Evolutionary conservation across 2,888 invertebrate species (phyloP), one percentile per base, ranked within the genome.

Genomic region (Aphidius colemani): DNA sequence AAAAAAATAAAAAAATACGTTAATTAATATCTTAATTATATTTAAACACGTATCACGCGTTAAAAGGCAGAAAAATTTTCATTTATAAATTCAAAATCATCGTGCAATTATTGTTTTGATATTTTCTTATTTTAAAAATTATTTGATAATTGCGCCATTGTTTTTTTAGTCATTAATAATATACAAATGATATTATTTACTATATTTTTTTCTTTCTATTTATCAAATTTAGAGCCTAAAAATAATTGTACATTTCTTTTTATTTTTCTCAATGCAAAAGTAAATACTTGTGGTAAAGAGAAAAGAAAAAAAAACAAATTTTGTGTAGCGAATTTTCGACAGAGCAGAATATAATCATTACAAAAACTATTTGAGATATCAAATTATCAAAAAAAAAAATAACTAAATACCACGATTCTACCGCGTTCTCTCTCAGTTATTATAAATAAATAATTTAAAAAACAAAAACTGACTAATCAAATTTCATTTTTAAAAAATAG

Each of bases 11-110:
- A 46, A 50, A 55, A 48, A 55, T 13, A 55, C 30, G 1, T 30
- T 30, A 30, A 30, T 30, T 30, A 55, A 43, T 7, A 46, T 57
- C 57, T 57, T 57, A 57, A 53, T 43, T 53, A 7, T 41, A 55
- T 55, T 30, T 13, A 9, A 55, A 55, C 55, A 51, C 59, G 45
- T 50, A 57, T 43, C 62, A 62, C 56, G 50, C 62, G 49, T 11
- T 44, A 44, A 18, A 13, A 57, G 50, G 40, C 49, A 55, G 48
- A 53, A 51, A 58, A 39, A 44, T 51, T 63, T 51, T 48, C 10
- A 44, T 50, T 55, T 44, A 58, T 58, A 62, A 53, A 53, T 46
- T 18, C 45, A 58, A 39, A 43, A 10, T 18, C 13, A 51, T 58
- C 18, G 58, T 63, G 46, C 51, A 51, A 58, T 58, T 39, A 43